phyloP scores from a whole-genome alignment of 2,888 invertebrate genomes.

The Sympetrum striolatum region DNA sequence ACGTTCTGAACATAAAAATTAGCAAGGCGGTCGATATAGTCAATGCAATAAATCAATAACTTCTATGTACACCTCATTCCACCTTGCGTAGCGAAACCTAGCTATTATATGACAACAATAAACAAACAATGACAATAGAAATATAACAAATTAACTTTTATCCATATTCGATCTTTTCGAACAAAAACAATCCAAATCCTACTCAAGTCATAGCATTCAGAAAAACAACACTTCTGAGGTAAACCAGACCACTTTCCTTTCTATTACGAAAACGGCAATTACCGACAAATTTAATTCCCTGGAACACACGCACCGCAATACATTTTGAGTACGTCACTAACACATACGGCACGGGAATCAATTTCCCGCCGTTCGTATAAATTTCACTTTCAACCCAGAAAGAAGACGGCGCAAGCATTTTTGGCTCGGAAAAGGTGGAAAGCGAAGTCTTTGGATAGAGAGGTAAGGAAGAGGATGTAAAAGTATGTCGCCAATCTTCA shows the following conservation, averaged over 20 bases:
- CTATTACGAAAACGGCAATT: background rate
- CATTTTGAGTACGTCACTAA: background rate
- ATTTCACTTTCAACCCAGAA: constrained; percentile 39
- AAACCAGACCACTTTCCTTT: background rate
- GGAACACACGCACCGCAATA: background rate
- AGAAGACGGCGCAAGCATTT: background rate
- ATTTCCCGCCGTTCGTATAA: background rate
- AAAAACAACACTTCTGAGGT: background rate
- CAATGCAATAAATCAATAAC: too few species aligned
- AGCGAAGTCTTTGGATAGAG: background rate
- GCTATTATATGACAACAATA: too few species aligned
- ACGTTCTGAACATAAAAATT: too few species aligned
- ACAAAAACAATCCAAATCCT: too few species aligned
- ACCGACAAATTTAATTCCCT: background rate
- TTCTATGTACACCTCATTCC: too few species aligned
- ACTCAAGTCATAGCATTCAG: too few species aligned
- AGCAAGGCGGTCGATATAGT: too few species aligned
- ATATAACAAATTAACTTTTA: too few species aligned
- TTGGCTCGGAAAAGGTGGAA: constrained; percentile 28
- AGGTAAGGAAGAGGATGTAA: background rate
- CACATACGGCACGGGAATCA: background rate
- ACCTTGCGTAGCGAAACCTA: too few species aligned
- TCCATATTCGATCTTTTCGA: too few species aligned
- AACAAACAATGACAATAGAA: too few species aligned
- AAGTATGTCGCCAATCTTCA: background rate